phyloP scores from a whole-genome alignment of 1,140 invertebrate genomes.

The Mactra quadrangularis region DNA sequence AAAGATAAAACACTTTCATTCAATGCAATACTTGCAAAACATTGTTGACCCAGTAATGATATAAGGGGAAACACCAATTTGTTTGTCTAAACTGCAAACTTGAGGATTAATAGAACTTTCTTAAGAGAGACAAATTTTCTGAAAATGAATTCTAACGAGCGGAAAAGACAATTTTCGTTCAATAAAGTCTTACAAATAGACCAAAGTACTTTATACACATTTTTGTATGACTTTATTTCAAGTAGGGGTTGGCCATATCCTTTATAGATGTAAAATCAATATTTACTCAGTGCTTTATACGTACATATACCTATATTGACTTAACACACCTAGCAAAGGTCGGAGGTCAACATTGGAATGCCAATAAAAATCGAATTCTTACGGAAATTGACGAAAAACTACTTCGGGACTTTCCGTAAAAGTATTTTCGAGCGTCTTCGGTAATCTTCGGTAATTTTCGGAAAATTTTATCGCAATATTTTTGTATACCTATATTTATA shows the following conservation, averaged over 20 bases:
- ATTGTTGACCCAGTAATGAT: no score
- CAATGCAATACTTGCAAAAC: no score
- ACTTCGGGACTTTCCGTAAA: slow-evolving; percentile 2
- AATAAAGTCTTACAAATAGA: no score
- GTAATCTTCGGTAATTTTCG: no score
- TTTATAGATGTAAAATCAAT: slow-evolving; percentile 21
- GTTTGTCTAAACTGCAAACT: no score
- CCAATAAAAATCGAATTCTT: slow-evolving; percentile 25
- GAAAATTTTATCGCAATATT: no score
- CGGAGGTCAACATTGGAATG: slow-evolving; percentile 28
- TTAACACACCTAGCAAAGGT: slow-evolving; percentile 1
- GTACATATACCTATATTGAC: background rate
- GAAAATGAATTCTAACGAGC: no score
- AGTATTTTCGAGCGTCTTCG: background rate
- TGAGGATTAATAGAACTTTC: no score
- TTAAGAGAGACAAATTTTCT: no score
- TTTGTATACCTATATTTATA: slow-evolving; percentile 34
- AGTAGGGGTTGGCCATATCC: slow-evolving; percentile 14
- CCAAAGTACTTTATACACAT: slow-evolving; percentile 5
- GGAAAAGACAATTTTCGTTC: no score
- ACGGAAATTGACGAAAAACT: background rate
- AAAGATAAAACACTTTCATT: no score
- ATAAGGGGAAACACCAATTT: no score
- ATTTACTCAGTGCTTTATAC: slow-evolving; percentile 24
- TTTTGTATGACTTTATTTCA: background rate